Evolutionary conservation across 2,113 vertebrate species (phyloP), one percentile per base, ranked within the genome.

Genomic region (Cyprinodon brontotheroides): DNA sequence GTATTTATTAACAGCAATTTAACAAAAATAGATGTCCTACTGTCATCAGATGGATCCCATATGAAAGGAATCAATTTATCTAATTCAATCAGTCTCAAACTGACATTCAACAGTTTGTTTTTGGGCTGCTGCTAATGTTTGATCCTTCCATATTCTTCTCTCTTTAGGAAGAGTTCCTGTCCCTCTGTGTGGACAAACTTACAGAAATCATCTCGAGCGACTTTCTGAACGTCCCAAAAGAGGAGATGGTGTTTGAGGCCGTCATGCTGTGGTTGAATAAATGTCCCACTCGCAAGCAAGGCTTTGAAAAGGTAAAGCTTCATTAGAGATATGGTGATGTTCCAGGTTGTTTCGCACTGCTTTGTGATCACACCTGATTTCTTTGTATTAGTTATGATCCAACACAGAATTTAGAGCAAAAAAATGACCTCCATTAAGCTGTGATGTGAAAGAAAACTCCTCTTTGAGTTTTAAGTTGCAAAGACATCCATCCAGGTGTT

Each of bases 171-270:
- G 94, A 95, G 84, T 95, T 95, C 63, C 85, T 93, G 12, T 94
- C 95, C 15, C 86, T 95, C 53, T 94, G 93, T 75, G 88, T 91
- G 57, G 93, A 95, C 89, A 95, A 95, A 78, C 91, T 95, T 70
- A 93, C 91, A 0, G 94, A 95, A 86, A 94, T 95, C 53, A 86
- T 95, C 10, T 80, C 90, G 76, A 95, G 93, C 17, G 95, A 95
- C 80, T 79, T 91, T 47, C 88, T 95, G 61, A 94, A 93, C 0
- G 92, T 94, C 71, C 79, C 86, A 38, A 87, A 93, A 77, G 94
- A 95, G 83, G 94, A 95, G 87, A 84, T 92, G 0, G 95, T 94
- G 80, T 95, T 95, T 61, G 94, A 95, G 59, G 94, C 95, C 0
- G 86, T 92, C 67, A 82, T 94, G 79, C 78, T 92, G 41, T 95